Base-by-base conservation (phyloP, 2,797 vertebrate species). In the Cossypha niveicapilla region DNA sequence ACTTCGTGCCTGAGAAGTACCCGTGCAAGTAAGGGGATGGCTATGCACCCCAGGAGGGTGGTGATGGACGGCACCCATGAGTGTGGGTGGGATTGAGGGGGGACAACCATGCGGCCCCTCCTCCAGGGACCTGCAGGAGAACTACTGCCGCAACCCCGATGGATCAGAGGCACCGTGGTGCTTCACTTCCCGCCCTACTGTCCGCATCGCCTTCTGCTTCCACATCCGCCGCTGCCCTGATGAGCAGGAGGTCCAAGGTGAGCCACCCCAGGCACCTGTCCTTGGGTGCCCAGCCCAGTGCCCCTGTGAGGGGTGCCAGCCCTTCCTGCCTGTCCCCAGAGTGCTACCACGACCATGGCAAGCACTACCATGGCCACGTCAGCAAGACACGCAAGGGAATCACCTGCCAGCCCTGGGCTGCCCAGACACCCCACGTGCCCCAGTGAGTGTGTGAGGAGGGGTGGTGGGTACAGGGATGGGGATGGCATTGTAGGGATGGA, bases 161-260 rank as follows among this genome's bases (percentile, higher is more conserved):
- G 99, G 98, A 25, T 99, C 99, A 0, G 99, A 99, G 96, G 99
- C 99, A 21, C 99, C 99, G 1, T 99, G 99, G 99, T 99, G 99
- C 96, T 99, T 99, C 97, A 99, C 99, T 1, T 97, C 98, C 15
- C 94, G 97, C 45, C 77, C 98, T 3, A 97, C 97, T 23, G 85
- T 99, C 98, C 98, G 98, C 60, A 96, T 98, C 0, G 99, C 98
- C 24, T 99, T 99, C 86, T 99, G 99, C 93, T 98, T 99, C 94
- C 99, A 99, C 97, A 99, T 99, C 96, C 98, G 98, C 95, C 99
- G 99, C 83, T 99, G 99, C 70, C 93, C 98, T 0, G 98, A 99
- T 0, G 98, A 99, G 90, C 97, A 99, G 61, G 97, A 97, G 19
- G 97, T 98, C 4, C 97, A 99, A 94, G 99, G 99, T 99, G 95